Base-by-base conservation (phyloP, 2,113 vertebrate species). In the Diphyllodes magnificus region DNA sequence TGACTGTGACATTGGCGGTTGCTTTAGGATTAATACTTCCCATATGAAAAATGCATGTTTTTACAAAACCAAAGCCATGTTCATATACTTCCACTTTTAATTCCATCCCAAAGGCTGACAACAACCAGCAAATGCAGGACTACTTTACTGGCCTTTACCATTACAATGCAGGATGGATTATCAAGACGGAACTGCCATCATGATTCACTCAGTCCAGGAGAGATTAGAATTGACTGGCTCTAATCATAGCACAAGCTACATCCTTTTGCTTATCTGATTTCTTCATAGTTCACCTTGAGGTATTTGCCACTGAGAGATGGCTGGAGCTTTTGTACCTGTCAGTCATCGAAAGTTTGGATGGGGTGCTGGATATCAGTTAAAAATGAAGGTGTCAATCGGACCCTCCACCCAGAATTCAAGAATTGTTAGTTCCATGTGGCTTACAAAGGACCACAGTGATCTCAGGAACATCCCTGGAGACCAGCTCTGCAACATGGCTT, bases 381-480 rank as follows among this genome's bases (percentile, higher is more conserved):
- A 97, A 98, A 98, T 15, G 98, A 98, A 94, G 97, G 98, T 85
- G 98, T 98, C 8, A 95, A 96, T 95, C 90, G 95, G 30, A 98
- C 97, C 45, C 96, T 98, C 40, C 98, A 98, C 65, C 97, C 98
- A 35, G 98, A 98, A 94, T 98, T 98, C 89, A 98, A 97, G 59
- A 98, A 97, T 44, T 98, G 97, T 65, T 98, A 98, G 80, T 98
- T 99, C 93, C 98, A 97, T 21, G 96, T 98, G 98, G 98, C 97
- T 10, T 98, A 98, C 5, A 81, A 18, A 89, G 1, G 97, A 98
- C 86, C 97, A 98, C 91, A 31, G 97, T 8, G 97, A 98, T 85
- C 83, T 98, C 95, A 98, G 98, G 97, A 98, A 98, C 3, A 98
- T 98, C 56, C 97, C 98, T 31, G 98, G 98, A 97, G 98, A 98